Base-by-base conservation (phyloP, 2,113 vertebrate genomes). In the Alaudala cheleensis region DNA sequence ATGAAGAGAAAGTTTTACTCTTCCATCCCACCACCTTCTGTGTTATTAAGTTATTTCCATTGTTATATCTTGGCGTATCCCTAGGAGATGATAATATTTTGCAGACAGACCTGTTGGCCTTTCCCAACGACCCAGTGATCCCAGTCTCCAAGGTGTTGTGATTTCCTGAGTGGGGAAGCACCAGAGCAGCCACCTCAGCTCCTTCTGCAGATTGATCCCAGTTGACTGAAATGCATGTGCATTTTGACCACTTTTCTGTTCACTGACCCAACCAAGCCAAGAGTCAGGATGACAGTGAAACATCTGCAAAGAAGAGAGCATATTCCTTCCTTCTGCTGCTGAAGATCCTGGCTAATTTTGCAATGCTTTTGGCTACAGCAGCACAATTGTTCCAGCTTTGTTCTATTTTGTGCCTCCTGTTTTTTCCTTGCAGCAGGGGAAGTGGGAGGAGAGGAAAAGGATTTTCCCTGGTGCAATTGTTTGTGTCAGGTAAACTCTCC, bases 111-210 rank as follows among this genome's bases (percentile, higher is more conserved):
- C 72, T 93, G 40, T 70, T 89, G 61, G 95, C 80, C 89, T 95
- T 97, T 90, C 91, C 87, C 95, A 95, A 67, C 53, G 92, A 95
- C 88, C 86, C 66, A 67, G 71, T 91, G 96, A 97, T 96, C 88
- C 90, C 94, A 92, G 74, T 86, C 95, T 97, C 89, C 50, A 95
- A 88, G 22, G 29, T 74, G 95, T 95, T 96, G 84, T 81, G 86
- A 90, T 97, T 98, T 98, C 97, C 97, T 96, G 96, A 64, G 29
- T 90, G 80, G 86, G 93, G 92, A 97, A 97, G 88, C 4, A 14
- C 86, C 76, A 72, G 81, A 96, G 88, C 84, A 93, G 92, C 89
- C 79, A 76, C 65, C 93, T 86, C n/a, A 29, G 86, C 86, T 91
- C 81, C 84, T 95, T 92, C 83, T 96, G 86, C 56, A 56, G 54